Evolutionary conservation across 2,797 vertebrate species (phyloP), one percentile per base, ranked within the genome.

Genomic region (Channa striata): DNA sequence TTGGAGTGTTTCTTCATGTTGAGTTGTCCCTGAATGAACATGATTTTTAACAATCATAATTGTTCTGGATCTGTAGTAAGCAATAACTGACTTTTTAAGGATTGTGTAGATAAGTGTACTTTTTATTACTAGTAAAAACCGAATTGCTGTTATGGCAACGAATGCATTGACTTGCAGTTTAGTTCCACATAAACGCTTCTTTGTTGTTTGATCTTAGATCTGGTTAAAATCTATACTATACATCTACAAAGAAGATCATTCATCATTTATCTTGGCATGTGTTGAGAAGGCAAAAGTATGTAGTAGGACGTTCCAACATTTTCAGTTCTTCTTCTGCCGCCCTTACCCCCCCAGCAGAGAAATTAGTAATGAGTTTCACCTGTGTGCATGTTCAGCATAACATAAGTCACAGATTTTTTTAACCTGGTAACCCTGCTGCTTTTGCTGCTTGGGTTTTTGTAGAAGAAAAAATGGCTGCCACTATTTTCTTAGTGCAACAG

Each of bases 381-480:
- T 58, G 53, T 68, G 69, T 78, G 76, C 71, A 59, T 84, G 75
- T 68, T 78, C 34, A 67, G 69, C 53, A 59, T 49, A 46, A 68
- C 70, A 71, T 60, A 72, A 46, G 17, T 57, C 53, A 23, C 70
- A 81, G 75, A 70, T 75, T 56, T 58, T 56, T 58, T 70, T 60
- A 84, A 76, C 68, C 69, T 66, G 63, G 68, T 83, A 74, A 74
- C 80, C 75, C 59, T 43, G 40, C 49, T 34, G 17, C 59, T 59
- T 11, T 49, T 44, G 34, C 59, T 37, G 16, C 36, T 68, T 21
- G 20, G 56, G 17, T n/a, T 74, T 42, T 58, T 61, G 42, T 14
- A 6, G 7, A 59, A 13, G 34, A 37, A 58, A 39, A 54, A 19
- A 25, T 8, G 39, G 9, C 13, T 53, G 53, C 42, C 64, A 54